Conservation (phyloP, 1,140 invertebrate genomes). For the Brachionus rubens region DNA sequence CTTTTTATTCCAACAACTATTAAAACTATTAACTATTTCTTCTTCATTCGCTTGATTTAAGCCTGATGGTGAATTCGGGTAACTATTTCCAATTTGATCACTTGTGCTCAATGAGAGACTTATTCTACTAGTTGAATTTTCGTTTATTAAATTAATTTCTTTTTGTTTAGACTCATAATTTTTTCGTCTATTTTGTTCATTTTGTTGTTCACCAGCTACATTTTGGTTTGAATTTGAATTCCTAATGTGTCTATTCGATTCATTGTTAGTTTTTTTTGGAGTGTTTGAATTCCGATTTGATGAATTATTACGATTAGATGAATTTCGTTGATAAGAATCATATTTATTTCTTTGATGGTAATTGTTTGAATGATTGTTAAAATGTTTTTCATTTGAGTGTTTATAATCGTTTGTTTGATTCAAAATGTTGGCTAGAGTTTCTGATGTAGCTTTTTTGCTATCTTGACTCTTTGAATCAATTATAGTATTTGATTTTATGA, state of each 20-base stretch:
- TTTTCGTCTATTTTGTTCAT: neutral
- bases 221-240: neutral
- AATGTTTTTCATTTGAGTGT: neutral
- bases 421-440: slow-evolving; percentile 8
- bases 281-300: neutral
- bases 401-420: neutral
- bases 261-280: neutral
- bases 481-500: slow-evolving; percentile 4
- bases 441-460: slow-evolving; percentile 12
- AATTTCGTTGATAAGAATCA: neutral
- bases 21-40: neutral
- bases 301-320: neutral
- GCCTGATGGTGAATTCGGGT: neutral
- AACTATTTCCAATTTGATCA: neutral
- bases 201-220: neutral
- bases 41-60: neutral
- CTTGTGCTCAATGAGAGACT: neutral
- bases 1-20: slow-evolving; percentile 2
- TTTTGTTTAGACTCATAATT: neutral
- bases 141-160: neutral
- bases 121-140: neutral
- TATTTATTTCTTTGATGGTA: neutral
- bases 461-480: slow-evolving; percentile 11
- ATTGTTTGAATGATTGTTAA: neutral
- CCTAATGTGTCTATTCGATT: neutral